Evolutionary conservation across 1,140 invertebrate genomes (phyloP).

Genomic region (Idris sp.): DNA sequence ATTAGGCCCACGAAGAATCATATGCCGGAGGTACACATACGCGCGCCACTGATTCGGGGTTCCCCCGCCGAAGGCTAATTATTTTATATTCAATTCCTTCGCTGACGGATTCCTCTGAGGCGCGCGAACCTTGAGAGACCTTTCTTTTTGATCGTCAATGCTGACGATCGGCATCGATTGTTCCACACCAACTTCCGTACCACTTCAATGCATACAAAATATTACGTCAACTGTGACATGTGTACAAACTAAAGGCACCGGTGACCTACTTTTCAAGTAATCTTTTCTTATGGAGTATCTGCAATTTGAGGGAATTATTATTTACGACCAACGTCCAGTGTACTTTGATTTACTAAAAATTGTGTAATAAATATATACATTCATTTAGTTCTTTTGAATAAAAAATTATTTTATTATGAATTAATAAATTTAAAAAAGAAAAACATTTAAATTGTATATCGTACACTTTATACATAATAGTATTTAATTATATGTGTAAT

Average conservation of each 20-base stretch:
- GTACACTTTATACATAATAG: too few species aligned
- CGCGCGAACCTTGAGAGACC: too few species aligned
- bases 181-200: slow-evolving; percentile 45
- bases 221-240: slow-evolving; percentile 37
- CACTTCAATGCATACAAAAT: slow-evolving; percentile 24
- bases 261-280: slow-evolving; percentile 45
- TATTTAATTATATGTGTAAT: too few species aligned
- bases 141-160: slow-evolving; percentile 16
- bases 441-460: too few species aligned
- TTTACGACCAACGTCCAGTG: slow-evolving; percentile 37
- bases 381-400: too few species aligned
- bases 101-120: slow-evolving; percentile 27
- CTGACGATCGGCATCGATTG: slow-evolving; percentile 6
- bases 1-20: slow-evolving; percentile 64
- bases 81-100: slow-evolving; percentile 64
- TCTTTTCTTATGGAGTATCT: slow-evolving; percentile 38
- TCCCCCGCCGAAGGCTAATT: slow-evolving; percentile 60
- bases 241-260: slow-evolving; percentile 12
- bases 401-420: too few species aligned
- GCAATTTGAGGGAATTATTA: slow-evolving; percentile 41
- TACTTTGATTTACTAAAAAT: slow-evolving; percentile 27
- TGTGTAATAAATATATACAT: too few species aligned
- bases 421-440: too few species aligned
- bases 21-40: slow-evolving; percentile 30
- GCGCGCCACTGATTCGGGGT: slow-evolving; percentile 57